Percentiles rank a stretch among this genome's conserved stretches.
Conservation (phyloP, 2,797 vertebrate genomes). For the Graptemys geographica region DNA sequence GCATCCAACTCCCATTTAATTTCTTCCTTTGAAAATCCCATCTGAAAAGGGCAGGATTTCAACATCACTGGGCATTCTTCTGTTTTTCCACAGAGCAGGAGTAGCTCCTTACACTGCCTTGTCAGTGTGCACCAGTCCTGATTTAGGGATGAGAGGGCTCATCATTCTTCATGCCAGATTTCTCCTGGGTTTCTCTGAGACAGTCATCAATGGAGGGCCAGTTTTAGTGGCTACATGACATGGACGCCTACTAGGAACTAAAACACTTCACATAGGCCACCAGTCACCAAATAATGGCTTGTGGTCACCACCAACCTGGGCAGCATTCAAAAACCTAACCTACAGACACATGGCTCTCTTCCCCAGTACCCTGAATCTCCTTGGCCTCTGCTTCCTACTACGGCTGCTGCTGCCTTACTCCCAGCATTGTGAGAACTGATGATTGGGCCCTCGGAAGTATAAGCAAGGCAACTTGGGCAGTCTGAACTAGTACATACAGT, state of each 20-base stretch:
- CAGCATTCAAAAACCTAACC: not conserved
- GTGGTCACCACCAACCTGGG: not conserved
- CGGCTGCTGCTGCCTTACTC: not conserved
- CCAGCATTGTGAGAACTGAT: accelerated
- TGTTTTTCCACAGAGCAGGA: not conserved
- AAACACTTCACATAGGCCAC: not conserved
- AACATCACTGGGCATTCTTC: not conserved
- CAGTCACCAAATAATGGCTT: not conserved
- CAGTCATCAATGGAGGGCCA: not conserved
- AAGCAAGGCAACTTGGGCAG: not conserved
- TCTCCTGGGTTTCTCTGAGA: not conserved
- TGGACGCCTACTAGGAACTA: not conserved
- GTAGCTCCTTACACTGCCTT: not conserved
- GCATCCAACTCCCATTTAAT: not conserved
- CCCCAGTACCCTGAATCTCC: not conserved
- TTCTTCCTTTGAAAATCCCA: not conserved
- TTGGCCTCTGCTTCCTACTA: not conserved
- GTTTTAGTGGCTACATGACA: not conserved
- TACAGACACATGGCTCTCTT: not conserved
- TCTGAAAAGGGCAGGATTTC: not conserved
- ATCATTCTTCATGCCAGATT: not conserved
- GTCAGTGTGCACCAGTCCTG: not conserved
- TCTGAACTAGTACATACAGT: not conserved
- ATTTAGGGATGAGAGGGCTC: not conserved
- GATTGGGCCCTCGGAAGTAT: not conserved